phyloP scores from a whole-genome alignment of 2,113 vertebrate genomes.

The Boulengeromyrus knoepffleri region DNA sequence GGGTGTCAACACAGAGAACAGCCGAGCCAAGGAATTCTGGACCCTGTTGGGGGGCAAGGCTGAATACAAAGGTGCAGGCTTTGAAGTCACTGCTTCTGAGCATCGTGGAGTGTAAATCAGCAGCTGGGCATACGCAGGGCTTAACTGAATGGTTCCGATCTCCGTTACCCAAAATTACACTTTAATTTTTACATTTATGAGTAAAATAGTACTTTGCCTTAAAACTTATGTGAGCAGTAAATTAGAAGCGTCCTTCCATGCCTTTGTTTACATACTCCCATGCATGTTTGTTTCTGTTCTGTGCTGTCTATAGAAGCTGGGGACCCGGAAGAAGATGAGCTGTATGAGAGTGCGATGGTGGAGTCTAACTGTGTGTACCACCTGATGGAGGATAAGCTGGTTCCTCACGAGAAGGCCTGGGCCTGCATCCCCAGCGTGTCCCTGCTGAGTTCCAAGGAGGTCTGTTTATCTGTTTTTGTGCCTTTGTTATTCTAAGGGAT shows the following conservation, averaged over 20 bases:
- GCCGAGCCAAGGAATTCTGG: slow-evolving; percentile 68
- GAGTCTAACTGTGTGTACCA: slow-evolving; percentile 64
- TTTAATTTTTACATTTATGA: background rate
- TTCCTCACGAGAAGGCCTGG: slow-evolving; percentile 65
- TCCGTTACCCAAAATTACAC: background rate
- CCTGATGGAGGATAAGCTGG: slow-evolving; percentile 62
- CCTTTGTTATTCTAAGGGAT: background rate
- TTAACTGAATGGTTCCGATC: background rate
- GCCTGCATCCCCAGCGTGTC: slow-evolving; percentile 63
- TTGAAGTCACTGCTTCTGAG: background rate
- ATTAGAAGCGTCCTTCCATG: background rate
- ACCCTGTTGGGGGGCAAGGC: slow-evolving; percentile 60
- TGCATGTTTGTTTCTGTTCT: slow-evolving; percentile 15
- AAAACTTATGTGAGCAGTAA: background rate
- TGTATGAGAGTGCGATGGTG: slow-evolving; percentile 61
- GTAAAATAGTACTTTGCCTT: background rate
- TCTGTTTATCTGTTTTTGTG: slow-evolving; percentile 20
- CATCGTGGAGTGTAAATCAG: background rate
- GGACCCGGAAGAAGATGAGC: slow-evolving; percentile 67
- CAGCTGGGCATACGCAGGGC: background rate
- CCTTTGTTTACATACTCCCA: background rate
- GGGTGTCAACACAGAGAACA: slow-evolving; percentile 62
- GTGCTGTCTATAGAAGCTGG: slow-evolving; percentile 50
- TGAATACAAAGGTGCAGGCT: slow-evolving; percentile 56
- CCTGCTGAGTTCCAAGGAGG: slow-evolving; percentile 66